A percentile compares a stretch with the other conserved stretches of the same genome.
phyloP scores from a whole-genome alignment of 2,797 vertebrate genomes.

The Sciurus carolinensis region DNA sequence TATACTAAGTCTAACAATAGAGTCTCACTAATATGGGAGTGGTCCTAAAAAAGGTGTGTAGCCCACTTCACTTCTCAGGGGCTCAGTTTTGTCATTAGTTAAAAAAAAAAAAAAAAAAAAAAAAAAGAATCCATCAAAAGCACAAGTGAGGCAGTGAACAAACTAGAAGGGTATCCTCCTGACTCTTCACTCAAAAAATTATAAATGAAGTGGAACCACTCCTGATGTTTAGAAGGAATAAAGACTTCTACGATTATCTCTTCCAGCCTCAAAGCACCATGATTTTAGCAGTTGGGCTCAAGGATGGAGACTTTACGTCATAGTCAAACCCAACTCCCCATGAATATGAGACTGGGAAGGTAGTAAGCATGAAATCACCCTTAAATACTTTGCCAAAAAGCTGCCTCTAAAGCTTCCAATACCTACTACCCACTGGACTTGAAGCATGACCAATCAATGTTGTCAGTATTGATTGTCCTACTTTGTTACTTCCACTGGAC shows the following conservation, averaged over 20 bases:
- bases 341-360: neutral
- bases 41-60: neutral
- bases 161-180: neutral
- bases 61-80: conserved; percentile 37
- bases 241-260: conserved; percentile 13
- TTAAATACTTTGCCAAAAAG: conserved; percentile 59
- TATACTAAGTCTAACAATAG: neutral
- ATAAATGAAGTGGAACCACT: neutral
- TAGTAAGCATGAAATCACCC: neutral
- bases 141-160: conserved; percentile 27
- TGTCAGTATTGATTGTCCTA: conserved; percentile 40
- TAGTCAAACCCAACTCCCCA: conserved; percentile 7
- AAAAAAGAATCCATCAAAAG: neutral
- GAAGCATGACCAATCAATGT: conserved; percentile 47
- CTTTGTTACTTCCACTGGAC: conserved; percentile 54
- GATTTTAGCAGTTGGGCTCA: conserved; percentile 8
- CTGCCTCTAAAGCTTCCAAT: conserved; percentile 40
- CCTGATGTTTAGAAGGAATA: conserved; percentile 27
- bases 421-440: conserved; percentile 8
- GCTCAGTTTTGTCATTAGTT: neutral
- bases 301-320: conserved; percentile 15
- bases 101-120: conserved; percentile 25
- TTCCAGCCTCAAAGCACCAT: conserved; percentile 12
- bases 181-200: neutral
- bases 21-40: conserved; percentile 10